Conservation (phyloP, 2,797 vertebrate genomes). For the Myiotriccus ornatus region DNA sequence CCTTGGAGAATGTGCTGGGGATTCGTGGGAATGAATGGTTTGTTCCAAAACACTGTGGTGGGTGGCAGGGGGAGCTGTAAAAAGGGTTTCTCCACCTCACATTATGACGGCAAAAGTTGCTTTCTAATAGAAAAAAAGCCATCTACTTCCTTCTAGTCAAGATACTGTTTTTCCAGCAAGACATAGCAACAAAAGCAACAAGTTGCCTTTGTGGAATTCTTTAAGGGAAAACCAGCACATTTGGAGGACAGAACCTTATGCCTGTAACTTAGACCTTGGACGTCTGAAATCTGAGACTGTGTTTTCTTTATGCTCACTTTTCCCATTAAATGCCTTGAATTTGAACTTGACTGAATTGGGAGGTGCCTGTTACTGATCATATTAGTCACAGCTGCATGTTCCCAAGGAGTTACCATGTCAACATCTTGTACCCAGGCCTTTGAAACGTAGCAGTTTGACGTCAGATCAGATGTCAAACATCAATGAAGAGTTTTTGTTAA, state of each 20-base stretch:
- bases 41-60: background rate
- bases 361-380: background rate
- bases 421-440: background rate
- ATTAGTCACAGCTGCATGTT: constrained; percentile 54
- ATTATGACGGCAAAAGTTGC: background rate
- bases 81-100: background rate
- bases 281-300: constrained; percentile 20
- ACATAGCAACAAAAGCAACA: background rate
- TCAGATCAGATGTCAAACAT: constrained; percentile 1
- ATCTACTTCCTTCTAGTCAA: background rate
- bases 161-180: background rate
- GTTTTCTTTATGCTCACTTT: constrained; percentile 40
- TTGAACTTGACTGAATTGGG: background rate
- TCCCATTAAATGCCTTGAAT: constrained; percentile 14
- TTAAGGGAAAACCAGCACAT: background rate
- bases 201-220: background rate
- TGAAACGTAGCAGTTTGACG: background rate
- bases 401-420: constrained; percentile 4
- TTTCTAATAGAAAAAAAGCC: background rate
- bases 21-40: background rate
- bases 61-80: background rate
- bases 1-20: background rate
- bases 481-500: background rate
- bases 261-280: background rate
- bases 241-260: background rate